Evolutionary conservation across 2,797 vertebrate genomes (phyloP).

Genomic region (Sebastes nivosus): DNA sequence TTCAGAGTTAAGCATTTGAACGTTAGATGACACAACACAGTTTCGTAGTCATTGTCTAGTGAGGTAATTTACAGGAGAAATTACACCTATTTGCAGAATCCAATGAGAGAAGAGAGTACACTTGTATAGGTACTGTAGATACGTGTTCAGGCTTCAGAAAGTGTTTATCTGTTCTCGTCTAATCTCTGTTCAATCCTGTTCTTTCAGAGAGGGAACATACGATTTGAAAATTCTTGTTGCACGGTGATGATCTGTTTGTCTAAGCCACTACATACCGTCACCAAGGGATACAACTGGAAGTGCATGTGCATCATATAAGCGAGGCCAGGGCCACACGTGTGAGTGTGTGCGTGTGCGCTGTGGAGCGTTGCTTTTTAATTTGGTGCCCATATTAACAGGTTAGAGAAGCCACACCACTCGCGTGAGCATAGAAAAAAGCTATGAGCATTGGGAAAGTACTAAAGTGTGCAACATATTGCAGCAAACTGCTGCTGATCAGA

Average conservation of each 20-base stretch:
- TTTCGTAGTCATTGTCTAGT: neutral
- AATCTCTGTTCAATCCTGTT: neutral
- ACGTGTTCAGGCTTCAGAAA: neutral
- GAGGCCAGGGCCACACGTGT: neutral
- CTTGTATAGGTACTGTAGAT: neutral
- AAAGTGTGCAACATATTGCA: neutral
- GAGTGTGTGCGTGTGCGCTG: neutral
- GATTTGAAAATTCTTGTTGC: neutral
- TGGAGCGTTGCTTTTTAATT: neutral
- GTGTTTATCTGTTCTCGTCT: neutral
- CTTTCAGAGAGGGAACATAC: neutral
- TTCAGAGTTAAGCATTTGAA: neutral
- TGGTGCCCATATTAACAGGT: neutral
- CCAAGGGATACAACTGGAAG: neutral
- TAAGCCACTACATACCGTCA: neutral
- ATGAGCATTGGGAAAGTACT: neutral
- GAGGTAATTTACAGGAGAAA: neutral
- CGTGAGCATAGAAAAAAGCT: neutral
- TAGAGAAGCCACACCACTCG: neutral
- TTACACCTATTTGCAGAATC: neutral
- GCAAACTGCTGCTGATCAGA: neutral
- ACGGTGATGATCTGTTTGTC: neutral
- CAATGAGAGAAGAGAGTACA: neutral
- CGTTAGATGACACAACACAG: neutral
- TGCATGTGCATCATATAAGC: neutral